Conservation (phyloP, 2,113 vertebrate genomes). For the Onychorhynchus coronatus region DNA sequence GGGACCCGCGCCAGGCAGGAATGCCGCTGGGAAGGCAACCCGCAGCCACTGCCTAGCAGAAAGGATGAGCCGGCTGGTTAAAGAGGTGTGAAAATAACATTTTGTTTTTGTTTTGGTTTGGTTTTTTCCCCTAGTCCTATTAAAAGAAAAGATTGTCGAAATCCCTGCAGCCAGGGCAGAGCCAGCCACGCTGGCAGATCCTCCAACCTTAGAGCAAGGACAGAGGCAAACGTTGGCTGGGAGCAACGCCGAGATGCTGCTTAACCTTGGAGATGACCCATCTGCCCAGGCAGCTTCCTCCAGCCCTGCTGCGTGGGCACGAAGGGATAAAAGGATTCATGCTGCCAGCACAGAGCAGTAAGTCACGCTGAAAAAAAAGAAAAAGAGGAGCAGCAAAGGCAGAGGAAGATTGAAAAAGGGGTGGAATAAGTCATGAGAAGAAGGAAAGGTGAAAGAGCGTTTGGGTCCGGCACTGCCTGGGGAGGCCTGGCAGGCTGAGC, state of each 20-base stretch:
- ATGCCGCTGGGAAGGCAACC: neutral
- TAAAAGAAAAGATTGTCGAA: slow-evolving; percentile 7
- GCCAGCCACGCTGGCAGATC: neutral
- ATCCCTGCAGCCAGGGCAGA: neutral
- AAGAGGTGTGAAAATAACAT: slow-evolving; percentile 50
- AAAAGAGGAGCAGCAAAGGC: neutral
- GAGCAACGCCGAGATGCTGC: slow-evolving; percentile 3
- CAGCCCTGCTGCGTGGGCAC: neutral
- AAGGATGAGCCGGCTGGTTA: neutral
- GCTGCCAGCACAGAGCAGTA: neutral
- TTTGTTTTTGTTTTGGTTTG: slow-evolving; percentile 6
- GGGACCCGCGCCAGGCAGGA: neutral
- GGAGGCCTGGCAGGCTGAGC: neutral
- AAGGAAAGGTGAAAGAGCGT: neutral
- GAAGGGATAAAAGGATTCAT: neutral
- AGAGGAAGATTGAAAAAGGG: neutral
- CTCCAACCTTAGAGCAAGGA: neutral
- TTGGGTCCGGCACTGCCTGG: neutral
- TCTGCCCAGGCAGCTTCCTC: slow-evolving; percentile 18
- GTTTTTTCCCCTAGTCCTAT: neutral
- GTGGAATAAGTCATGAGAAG: neutral
- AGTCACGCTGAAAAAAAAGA: neutral
- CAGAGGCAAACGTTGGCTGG: neutral
- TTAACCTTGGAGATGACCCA: slow-evolving; percentile 58
- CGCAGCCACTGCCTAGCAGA: neutral